Conservation (phyloP, 2,113 vertebrate genomes). For the Scomber scombrus region DNA sequence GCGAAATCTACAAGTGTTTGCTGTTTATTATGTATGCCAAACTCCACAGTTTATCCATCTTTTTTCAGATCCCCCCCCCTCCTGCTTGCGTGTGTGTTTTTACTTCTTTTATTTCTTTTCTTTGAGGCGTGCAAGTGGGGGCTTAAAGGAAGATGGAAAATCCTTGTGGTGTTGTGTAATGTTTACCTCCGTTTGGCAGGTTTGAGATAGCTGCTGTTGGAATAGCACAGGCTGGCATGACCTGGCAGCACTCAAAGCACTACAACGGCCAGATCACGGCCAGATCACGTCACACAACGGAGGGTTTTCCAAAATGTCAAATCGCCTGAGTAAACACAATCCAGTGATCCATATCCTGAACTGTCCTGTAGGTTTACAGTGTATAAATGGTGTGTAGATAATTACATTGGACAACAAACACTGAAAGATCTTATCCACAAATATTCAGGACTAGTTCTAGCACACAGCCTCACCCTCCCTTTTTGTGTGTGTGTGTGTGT, state of each 20-base stretch:
- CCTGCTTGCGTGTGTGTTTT: not conserved
- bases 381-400: conserved; percentile 30
- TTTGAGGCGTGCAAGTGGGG: not conserved
- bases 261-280: not conserved
- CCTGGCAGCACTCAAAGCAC: conserved; percentile 2
- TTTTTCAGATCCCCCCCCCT: not conserved
- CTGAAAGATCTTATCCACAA: conserved; percentile 32
- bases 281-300: conserved; percentile 28
- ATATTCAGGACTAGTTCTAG: conserved; percentile 25
- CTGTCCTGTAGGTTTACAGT: not conserved
- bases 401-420: conserved; percentile 22
- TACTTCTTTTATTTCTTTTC: conserved; percentile 2
- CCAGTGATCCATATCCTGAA: not conserved
- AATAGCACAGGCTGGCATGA: conserved; percentile 44
- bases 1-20: conserved; percentile 20
- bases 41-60: conserved; percentile 1
- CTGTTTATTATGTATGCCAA: conserved; percentile 14
- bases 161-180: conserved; percentile 42
- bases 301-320: conserved; percentile 52
- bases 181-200: conserved; percentile 54
- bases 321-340: conserved; percentile 34
- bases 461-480: conserved; percentile 59
- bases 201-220: conserved; percentile 37
- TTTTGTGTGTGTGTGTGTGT: conserved; percentile 17
- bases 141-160: conserved; percentile 44